Evolutionary conservation across 2,113 vertebrate genomes (phyloP), one percentile per base, ranked within the genome.

Genomic region (Irena cyanogastra): DNA sequence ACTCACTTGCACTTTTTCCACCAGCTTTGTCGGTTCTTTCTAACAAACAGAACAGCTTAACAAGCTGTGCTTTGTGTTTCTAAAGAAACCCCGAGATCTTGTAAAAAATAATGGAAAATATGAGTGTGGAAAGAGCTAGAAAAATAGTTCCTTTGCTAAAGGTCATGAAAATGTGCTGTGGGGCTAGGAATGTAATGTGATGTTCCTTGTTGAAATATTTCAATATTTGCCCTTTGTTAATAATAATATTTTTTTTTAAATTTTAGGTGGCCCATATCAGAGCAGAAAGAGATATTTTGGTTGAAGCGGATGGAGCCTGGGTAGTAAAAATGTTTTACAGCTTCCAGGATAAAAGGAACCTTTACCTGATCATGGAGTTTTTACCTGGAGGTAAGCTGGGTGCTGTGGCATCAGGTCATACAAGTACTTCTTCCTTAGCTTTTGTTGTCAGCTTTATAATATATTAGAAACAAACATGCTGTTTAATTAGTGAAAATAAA

Each of bases 241-340:
- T 14, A 60, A 8, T 50, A 10, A 20, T 30, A 49, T 4, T 19
- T 7, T 14, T 45, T 7, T 6, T 5, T 1, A 0, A 20, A n/a
- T 9, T 87, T 18, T 57, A 99, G 99, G 99, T 99, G 22, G 99
- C 99, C 65, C 99, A 99, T 70, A 99, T 99, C 90, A 98, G 99
- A 91, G 99, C 99, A 44, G 99, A 99, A 97, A 98, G 99, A 96
- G 99, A 99, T 95, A 99, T 99, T 93, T 97, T 99, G 71, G 99
- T 99, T 81, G 99, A 99, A 98, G 99, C 99, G 0, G 99, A 99
- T 84, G 99, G 99, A 39, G 99, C 99, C 69, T 99, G 99, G 99
- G 99, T 99, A 82, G 99, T 99, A 81, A 99, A 99, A 97, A 99
- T 99, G 99, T 99, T 99, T 96, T 99, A 99, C 97, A 99, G 99